These are phyloP conservation scores for Sicus ferrugineus DNA, from an alignment of 2,888 invertebrate genomes.

Conservation along the genomic window DNA sequence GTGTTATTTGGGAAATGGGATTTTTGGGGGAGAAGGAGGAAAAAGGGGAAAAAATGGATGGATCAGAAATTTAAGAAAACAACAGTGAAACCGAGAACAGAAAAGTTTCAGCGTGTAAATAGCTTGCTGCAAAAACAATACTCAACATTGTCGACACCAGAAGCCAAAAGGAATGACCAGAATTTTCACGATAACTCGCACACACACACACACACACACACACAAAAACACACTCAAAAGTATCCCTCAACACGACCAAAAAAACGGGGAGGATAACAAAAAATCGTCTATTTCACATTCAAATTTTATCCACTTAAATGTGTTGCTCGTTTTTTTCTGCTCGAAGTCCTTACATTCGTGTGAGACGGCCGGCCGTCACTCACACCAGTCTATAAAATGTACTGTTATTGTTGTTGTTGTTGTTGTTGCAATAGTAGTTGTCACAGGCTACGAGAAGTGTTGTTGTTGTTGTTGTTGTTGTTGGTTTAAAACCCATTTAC, in stretches of 20 bases:
- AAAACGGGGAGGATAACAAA: not conserved
- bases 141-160: slow-evolving; percentile 15
- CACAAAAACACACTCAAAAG: not conserved
- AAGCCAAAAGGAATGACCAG: slow-evolving; percentile 2
- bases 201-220: not conserved
- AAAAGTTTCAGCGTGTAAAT: not conserved
- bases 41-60: not conserved
- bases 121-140: slow-evolving; percentile 16
- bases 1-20: not conserved
- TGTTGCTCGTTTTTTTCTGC: slow-evolving; percentile 21
- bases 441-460: not conserved
- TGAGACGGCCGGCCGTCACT: not conserved
- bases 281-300: slow-evolving; percentile 30
- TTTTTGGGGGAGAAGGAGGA: not conserved
- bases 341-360: not conserved
- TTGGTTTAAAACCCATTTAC: too few species aligned
- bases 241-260: not conserved
- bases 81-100: not conserved
- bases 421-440: not conserved
- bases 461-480: not conserved
- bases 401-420: not conserved
- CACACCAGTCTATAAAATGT: slow-evolving; percentile 2
- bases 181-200: slow-evolving; percentile 11
- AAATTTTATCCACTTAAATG: slow-evolving; percentile 36
- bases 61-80: not conserved